Conservation (phyloP, 2,888 invertebrate genomes). For the Linyphia triangularis region DNA sequence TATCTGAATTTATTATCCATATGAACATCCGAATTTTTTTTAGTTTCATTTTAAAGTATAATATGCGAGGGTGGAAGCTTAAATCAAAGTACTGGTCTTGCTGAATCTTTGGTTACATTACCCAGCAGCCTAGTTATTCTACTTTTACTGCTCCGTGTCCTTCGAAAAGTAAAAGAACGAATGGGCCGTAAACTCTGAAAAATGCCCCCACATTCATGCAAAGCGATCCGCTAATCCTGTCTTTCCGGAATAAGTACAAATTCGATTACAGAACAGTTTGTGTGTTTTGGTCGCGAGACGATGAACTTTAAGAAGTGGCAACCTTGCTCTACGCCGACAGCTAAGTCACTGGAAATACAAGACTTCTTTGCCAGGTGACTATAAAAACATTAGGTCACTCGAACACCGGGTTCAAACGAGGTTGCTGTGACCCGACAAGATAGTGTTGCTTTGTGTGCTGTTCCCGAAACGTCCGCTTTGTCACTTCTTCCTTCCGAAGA, state of each 20-base stretch:
- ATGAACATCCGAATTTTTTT: too few species aligned
- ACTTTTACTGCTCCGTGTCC: not conserved
- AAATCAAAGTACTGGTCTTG: too few species aligned
- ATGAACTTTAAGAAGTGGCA: constrained; percentile 12
- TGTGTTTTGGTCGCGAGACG: not conserved
- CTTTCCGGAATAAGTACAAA: not conserved
- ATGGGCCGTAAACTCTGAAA: not conserved
- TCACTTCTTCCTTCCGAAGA: not conserved
- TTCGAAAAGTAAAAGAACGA: not conserved
- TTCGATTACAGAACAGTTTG: not conserved
- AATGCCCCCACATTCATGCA: not conserved
- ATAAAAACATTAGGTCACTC: constrained; percentile 72
- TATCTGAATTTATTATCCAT: too few species aligned
- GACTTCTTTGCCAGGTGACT: constrained; percentile 49
- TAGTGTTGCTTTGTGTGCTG: not conserved
- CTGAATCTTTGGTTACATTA: not conserved
- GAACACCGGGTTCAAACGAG: constrained; percentile 67
- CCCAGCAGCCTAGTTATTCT: not conserved
- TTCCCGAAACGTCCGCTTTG: not conserved
- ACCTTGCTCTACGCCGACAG: not conserved
- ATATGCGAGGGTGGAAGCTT: too few species aligned
- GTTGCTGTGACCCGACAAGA: constrained; percentile 32
- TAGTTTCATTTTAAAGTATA: too few species aligned
- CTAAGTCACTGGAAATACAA: constrained; percentile 38
- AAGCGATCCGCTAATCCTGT: not conserved